Percentiles rank a stretch among this genome's conserved stretches.
These are phyloP conservation scores for Agonum fuliginosum DNA, from an alignment of 2,888 invertebrate species.

Conservation along the genomic window DNA sequence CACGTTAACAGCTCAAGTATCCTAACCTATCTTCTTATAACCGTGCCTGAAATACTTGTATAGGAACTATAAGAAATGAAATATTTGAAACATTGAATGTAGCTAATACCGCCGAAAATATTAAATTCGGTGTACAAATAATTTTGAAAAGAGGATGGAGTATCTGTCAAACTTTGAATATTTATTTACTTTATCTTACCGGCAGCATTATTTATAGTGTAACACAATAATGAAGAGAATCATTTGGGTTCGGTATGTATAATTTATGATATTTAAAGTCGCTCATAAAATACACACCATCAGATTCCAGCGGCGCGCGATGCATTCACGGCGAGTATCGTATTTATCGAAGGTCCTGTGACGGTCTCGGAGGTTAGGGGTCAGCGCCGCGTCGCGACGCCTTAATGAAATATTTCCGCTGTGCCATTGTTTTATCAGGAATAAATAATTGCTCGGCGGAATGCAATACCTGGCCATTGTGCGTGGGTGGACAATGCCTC, in stretches of 20 bases:
- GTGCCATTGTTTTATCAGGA: constrained; percentile 58
- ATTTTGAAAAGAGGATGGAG: background rate
- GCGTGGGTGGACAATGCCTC: constrained; percentile 48
- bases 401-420: constrained; percentile 58
- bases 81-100: too few species aligned
- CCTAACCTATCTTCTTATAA: too few species aligned
- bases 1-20: too few species aligned
- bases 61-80: too few species aligned
- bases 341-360: constrained; percentile 22
- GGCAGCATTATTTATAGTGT: background rate
- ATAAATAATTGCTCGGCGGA: constrained; percentile 58
- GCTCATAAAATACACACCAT: background rate
- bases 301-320: background rate
- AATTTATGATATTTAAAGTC: background rate
- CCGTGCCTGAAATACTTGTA: too few species aligned
- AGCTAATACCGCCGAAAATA: too few species aligned
- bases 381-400: constrained; percentile 37
- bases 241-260: background rate
- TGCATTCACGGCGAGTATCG: background rate
- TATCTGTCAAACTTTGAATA: background rate
- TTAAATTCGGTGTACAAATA: too few species aligned
- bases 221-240: background rate
- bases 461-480: constrained; percentile 56
- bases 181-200: background rate
- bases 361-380: background rate